phyloP scores from a whole-genome alignment of 2,797 vertebrate genomes.

The Pangasius krempfi region DNA sequence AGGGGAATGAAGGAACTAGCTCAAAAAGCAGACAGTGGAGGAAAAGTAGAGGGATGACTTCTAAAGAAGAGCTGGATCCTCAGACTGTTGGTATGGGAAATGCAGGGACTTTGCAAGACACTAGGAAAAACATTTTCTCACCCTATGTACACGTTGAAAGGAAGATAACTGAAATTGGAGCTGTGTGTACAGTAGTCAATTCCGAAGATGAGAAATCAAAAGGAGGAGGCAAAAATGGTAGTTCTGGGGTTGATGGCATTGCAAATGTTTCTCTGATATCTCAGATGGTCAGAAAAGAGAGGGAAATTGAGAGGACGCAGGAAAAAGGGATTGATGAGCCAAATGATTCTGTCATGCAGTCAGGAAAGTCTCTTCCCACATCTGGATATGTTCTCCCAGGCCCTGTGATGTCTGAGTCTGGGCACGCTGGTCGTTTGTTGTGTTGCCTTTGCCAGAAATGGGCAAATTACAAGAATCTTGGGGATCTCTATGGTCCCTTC shows the following conservation, averaged over 20 bases:
- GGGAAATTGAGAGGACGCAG: constrained; percentile 71
- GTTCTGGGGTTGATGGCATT: constrained; percentile 67
- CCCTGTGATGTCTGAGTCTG: constrained; percentile 89
- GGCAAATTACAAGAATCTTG: constrained; percentile 97
- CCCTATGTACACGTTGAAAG: constrained; percentile 96
- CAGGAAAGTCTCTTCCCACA: constrained; percentile 89
- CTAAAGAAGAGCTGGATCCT: constrained; percentile 80
- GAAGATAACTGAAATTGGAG: constrained; percentile 90
- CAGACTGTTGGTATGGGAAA: constrained; percentile 55
- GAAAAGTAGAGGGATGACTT: constrained; percentile 71
- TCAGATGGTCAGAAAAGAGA: constrained; percentile 74
- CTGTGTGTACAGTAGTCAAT: constrained; percentile 95
- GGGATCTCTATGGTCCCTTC: constrained; percentile 97
- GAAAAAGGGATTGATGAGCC: constrained; percentile 69
- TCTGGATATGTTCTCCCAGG: constrained; percentile 92
- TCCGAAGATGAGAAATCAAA: constrained; percentile 92
- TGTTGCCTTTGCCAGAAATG: constrained; percentile 99
- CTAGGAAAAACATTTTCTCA: constrained; percentile 87
- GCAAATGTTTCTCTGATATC: constrained; percentile 67
- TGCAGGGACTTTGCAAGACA: constrained; percentile 77
- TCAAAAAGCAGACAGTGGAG: constrained; percentile 68
- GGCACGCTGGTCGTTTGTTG: constrained; percentile 88
- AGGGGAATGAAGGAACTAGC: constrained; percentile 61
- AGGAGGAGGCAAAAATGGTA: constrained; percentile 70
- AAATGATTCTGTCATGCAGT: constrained; percentile 75